Evolutionary conservation across 2,113 vertebrate genomes (phyloP).

Genomic region (Hepsetus odoe): DNA sequence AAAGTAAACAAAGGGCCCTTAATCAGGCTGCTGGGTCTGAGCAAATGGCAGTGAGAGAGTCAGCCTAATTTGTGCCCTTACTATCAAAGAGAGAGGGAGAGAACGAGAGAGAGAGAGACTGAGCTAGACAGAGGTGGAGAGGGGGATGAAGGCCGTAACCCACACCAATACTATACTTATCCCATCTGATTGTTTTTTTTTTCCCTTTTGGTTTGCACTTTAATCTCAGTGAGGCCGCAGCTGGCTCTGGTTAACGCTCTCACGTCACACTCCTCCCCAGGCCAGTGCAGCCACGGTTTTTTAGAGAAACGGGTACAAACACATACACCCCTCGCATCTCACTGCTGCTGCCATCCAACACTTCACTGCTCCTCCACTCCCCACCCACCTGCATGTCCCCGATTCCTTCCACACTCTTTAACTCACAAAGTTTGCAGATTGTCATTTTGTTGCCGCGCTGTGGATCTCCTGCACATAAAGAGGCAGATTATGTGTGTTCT

Average conservation of each 20-base stretch:
- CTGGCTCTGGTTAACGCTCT: conserved; percentile 81
- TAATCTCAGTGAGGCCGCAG: conserved; percentile 77
- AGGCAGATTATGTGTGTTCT: no score
- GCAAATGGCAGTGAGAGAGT: conserved; percentile 62
- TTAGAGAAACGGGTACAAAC: conserved; percentile 19
- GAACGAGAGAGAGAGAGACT: conserved; percentile 5
- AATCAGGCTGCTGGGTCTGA: conserved; percentile 69
- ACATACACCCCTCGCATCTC: conserved; percentile 14
- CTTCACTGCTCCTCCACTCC: not conserved
- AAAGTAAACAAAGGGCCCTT: conserved; percentile 69
- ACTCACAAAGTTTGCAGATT: no score
- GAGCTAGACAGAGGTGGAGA: conserved; percentile 57
- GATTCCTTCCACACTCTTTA: not conserved
- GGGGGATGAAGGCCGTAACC: conserved; percentile 67
- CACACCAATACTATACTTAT: conserved; percentile 76
- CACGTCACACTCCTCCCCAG: conserved; percentile 72
- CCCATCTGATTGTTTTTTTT: conserved; percentile 74
- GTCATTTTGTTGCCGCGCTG: no score
- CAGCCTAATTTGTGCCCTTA: conserved; percentile 66
- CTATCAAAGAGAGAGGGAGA: conserved; percentile 61
- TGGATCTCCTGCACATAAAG: conserved; percentile 13
- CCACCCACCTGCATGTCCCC: not conserved
- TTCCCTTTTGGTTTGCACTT: conserved; percentile 76
- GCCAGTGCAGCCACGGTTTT: conserved; percentile 50
- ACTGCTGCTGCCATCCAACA: conserved; percentile 55